These are phyloP conservation scores for Cheiracanthium punctorium DNA, from an alignment of 2,888 invertebrate species.

Conservation along the genomic window DNA sequence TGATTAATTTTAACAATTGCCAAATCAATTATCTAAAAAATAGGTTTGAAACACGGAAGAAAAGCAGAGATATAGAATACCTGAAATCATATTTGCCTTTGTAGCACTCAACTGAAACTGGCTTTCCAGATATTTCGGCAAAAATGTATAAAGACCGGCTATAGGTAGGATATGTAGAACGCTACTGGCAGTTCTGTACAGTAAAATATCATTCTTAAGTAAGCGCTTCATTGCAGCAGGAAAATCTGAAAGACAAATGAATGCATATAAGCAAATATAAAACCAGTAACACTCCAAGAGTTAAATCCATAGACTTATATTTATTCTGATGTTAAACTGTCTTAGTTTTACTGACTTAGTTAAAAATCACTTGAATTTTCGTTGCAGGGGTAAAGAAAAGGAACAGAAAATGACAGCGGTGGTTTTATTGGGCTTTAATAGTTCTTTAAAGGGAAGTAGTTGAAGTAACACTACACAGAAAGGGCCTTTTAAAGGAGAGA, in stretches of 20 bases:
- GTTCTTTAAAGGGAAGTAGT: no score
- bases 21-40: not conserved
- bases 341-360: no score
- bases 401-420: no score
- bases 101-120: constrained; percentile 92
- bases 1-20: not conserved
- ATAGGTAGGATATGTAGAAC: constrained; percentile 93
- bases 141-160: constrained; percentile 92
- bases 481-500: no score
- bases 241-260: constrained; percentile 79
- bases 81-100: constrained; percentile 92
- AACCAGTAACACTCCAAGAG: no score
- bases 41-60: not conserved
- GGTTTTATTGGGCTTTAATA: no score
- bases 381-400: no score
- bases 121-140: constrained; percentile 94
- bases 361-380: no score
- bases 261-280: no score
- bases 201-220: constrained; percentile 90
- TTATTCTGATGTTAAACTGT: no score
- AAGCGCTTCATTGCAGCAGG: constrained; percentile 87
- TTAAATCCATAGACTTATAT: no score
- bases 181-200: constrained; percentile 92
- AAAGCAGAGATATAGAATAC: constrained; percentile 76
- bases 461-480: no score